These are phyloP conservation scores for Myotis davidii DNA, from an alignment of 2,113 vertebrate species.

Conservation along the genomic window DNA sequence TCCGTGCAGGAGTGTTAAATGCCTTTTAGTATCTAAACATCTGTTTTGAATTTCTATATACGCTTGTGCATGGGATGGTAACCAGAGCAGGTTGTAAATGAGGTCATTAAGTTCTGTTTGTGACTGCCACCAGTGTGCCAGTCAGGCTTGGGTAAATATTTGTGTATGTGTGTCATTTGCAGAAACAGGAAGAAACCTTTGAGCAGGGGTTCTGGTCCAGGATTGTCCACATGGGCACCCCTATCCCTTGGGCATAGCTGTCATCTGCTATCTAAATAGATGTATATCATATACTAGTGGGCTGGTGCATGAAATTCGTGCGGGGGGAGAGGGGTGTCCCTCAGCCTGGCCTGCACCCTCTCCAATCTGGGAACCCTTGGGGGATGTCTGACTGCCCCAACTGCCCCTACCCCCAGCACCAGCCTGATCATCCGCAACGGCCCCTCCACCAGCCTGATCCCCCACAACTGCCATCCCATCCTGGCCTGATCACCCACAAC, in stretches of 20 bases:
- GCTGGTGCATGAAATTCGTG: no score
- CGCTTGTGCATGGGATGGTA: background rate
- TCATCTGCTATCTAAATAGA: background rate
- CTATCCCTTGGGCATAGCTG: background rate
- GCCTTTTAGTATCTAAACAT: background rate
- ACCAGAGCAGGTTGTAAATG: background rate
- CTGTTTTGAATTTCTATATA: background rate
- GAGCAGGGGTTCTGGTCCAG: background rate
- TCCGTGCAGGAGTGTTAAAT: background rate
- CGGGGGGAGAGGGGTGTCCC: no score
- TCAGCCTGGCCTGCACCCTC: no score
- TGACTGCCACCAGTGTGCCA: background rate
- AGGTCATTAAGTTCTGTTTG: background rate
- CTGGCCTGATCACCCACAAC: no score
- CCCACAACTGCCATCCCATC: no score
- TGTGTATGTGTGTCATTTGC: background rate
- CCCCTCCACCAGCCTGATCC: no score
- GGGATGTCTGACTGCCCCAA: no score
- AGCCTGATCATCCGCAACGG: no score
- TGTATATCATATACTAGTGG: background rate
- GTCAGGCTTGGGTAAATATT: background rate
- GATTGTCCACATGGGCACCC: background rate
- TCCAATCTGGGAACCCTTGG: no score
- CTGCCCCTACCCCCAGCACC: no score
- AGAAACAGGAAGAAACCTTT: slow-evolving; percentile 7